A percentile compares a stretch with the other conserved stretches of the same genome.
phyloP scores from a whole-genome alignment of 1,140 invertebrate species.

The Calephelis nemesis region DNA sequence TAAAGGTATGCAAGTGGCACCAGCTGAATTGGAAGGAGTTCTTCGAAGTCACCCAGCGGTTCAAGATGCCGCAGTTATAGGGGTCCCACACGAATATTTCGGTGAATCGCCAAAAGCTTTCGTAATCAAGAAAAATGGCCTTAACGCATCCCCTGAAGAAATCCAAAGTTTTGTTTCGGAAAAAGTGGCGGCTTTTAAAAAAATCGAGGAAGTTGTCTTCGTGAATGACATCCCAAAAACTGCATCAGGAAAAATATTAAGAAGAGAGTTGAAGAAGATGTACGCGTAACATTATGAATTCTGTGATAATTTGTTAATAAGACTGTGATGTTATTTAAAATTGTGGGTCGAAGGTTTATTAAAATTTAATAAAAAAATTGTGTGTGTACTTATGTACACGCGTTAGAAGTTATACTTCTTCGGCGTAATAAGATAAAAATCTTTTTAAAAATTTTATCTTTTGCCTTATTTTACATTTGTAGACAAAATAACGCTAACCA shows the following conservation, averaged over 20 bases:
- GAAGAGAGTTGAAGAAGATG: constrained; percentile 81
- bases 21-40: constrained; percentile 92
- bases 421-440: too few species aligned
- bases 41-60: constrained; percentile 88
- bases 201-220: constrained; percentile 85
- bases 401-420: too few species aligned
- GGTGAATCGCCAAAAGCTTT: constrained; percentile 91
- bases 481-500: too few species aligned
- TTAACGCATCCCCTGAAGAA: constrained; percentile 73
- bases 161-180: constrained; percentile 81
- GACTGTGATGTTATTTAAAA: constrained; percentile 6
- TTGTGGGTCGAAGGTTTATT: neutral
- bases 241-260: constrained; percentile 88
- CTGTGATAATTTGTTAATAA: constrained; percentile 6
- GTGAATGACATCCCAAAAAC: constrained; percentile 87
- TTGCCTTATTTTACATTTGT: too few species aligned
- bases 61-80: constrained; percentile 90
- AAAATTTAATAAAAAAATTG: too few species aligned
- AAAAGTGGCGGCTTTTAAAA: constrained; percentile 86
- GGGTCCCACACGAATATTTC: constrained; percentile 86
- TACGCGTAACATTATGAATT: constrained; percentile 40
- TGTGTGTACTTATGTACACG: too few species aligned
- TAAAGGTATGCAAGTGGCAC: constrained; percentile 89
- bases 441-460: too few species aligned
- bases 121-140: constrained; percentile 79